Base-by-base conservation (phyloP, 1,140 invertebrate species). In the Hermetia illucens region DNA sequence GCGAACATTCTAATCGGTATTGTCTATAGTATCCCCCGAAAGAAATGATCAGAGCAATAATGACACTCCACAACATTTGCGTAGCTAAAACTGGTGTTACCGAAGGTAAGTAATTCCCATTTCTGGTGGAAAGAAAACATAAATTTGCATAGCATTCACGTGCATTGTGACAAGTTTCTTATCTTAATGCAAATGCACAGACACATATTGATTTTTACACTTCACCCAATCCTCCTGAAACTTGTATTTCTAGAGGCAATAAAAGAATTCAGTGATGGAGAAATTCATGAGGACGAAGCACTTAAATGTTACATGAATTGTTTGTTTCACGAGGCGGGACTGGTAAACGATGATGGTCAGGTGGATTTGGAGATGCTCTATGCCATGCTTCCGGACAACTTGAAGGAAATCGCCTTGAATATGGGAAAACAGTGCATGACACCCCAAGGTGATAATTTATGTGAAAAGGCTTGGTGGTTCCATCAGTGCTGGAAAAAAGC, bases 401-500 rank as follows among this genome's bases (percentile, higher is more conserved):
- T 57, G 5, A 41, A 47, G 2, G 48, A 47, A 2, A 20, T 52
- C 2, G 5, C 53, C 10, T 44, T 51, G 13, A 43, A 46, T 5
- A 53, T 54, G 43, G 46, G 49, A 9, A 49, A 54, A 19, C 42
- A 41, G 1, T 58, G 55, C 21, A 44, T 49, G 16, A 45, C 52
- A 37, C 44, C 51, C 1, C 44, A 58, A 31, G 55, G 55, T 19
- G 48, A 53, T 21, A 58, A 49, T 8, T 29, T 57, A 13, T 53
- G 53, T 20, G 52, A 58, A 29, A 48, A 53, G 34, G 51, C 53
- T 13, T 58, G 53, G 50, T 57, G 52, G 52, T 44, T 58, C 22
- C 52, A 58, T 41, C 47, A 54, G 24, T 58, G 55, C 37, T 58
- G 55, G 55, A 58, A 57, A 27, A 52, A 51, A 29, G 48, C 52